A percentile compares a stretch with the other conserved stretches of the same genome.
phyloP scores from a whole-genome alignment of 2,797 vertebrate genomes.

The Gadopsis bispinosus region DNA sequence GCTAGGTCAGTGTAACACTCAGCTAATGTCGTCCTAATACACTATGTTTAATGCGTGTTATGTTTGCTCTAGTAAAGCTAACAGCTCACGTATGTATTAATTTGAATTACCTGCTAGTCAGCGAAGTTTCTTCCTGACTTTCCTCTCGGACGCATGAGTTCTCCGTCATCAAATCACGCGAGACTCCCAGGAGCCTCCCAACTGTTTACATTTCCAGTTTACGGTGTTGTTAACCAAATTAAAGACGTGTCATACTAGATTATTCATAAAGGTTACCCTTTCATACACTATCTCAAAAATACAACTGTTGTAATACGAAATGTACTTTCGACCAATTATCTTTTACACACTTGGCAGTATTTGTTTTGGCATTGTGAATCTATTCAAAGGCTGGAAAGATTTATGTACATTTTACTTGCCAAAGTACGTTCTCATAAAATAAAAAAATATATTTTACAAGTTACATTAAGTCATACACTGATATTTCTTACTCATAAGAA shows the following conservation, averaged over 20 bases:
- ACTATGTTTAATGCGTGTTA: accelerated
- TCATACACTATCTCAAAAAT: neutral
- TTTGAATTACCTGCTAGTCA: conserved; percentile 68
- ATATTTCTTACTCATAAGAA: neutral
- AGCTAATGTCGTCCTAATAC: accelerated
- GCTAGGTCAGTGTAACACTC: neutral
- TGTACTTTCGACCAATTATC: neutral
- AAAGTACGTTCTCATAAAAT: neutral
- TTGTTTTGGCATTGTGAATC: neutral
- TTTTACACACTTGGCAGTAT: neutral
- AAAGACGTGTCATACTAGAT: neutral
- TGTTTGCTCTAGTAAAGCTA: accelerated
- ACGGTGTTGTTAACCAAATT: neutral
- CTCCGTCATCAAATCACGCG: conserved; percentile 69
- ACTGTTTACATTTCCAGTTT: neutral
- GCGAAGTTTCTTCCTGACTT: conserved; percentile 73
- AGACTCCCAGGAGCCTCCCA: conserved; percentile 25
- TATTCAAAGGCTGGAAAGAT: neutral
- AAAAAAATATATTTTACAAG: no score
- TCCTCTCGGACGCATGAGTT: conserved; percentile 59
- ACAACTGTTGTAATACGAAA: neutral
- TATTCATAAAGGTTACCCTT: neutral
- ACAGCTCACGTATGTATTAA: neutral
- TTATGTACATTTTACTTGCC: neutral
- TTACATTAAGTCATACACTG: neutral